phyloP scores from a whole-genome alignment of 2,113 vertebrate species.

The Vulpes lagopus region DNA sequence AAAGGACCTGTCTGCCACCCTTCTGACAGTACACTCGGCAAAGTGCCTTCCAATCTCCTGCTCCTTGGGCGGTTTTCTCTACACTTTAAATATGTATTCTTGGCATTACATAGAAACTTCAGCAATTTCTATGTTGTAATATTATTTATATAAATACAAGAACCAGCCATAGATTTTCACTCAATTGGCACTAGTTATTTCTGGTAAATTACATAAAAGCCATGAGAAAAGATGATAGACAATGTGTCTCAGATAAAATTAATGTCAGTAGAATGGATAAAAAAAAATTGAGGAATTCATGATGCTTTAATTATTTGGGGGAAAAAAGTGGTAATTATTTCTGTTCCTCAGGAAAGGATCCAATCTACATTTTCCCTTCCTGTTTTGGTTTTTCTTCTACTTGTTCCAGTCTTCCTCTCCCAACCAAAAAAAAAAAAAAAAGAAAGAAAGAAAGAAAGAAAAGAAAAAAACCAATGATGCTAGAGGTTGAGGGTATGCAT shows the following conservation, averaged over 20 bases:
- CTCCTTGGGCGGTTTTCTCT: conserved; percentile 72
- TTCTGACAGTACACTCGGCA: conserved; percentile 73
- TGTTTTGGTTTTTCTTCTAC: neutral
- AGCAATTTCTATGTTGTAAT: neutral
- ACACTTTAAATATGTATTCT: conserved; percentile 69
- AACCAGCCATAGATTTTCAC: neutral
- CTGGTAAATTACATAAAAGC: neutral
- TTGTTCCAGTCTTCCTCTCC: fast-evolving
- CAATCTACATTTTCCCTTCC: neutral
- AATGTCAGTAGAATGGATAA: neutral
- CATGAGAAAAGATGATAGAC: neutral
- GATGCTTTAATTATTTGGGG: neutral
- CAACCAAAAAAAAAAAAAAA: neutral
- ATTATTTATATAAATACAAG: neutral
- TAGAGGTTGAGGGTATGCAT: fast-evolving
- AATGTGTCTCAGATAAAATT: neutral
- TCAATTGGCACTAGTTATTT: neutral
- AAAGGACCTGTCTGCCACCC: conserved; percentile 82
- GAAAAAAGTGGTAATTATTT: neutral
- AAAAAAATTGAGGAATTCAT: neutral
- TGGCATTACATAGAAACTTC: conserved; percentile 53
- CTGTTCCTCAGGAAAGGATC: neutral
- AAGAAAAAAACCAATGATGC: neutral
- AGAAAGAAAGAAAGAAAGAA: too few species aligned
- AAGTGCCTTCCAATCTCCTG: conserved; percentile 74